Evolutionary conservation across 2,888 invertebrate species (phyloP), one percentile per base, ranked within the genome.

Genomic region (Harmothoe impar): DNA sequence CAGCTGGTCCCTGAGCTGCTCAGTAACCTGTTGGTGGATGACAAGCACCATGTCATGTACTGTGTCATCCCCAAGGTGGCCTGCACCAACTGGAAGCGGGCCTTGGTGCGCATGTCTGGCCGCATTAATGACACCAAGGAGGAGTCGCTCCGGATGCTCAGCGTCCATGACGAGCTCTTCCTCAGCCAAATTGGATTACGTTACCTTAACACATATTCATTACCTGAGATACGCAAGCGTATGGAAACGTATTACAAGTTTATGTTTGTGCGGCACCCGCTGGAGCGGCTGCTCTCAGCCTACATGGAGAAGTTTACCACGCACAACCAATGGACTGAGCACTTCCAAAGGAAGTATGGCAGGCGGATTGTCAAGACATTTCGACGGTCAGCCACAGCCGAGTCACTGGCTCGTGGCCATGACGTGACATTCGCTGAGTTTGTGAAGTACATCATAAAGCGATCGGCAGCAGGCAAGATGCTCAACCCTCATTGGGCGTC

Each of bases 21-120:
- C 94, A 97, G 97, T 94, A 98, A 98, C 94, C 97, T 98, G 95
- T 96, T 98, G 92, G 97, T 98, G 31, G 98, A 98, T 95, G 97
- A 98, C 94, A 97, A 97, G 91, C 98, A 98, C 94, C 97, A 97
- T 95, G 96, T 98, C 25, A 96, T 99, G n/a, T 98, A 98, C 95
- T 99, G 98, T 95, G 98, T 98, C 96, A 98, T 98, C 92, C 98
- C 99, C 91, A 99, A 99, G 97, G 95, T 95, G 89, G 98, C 98
- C 89, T 98, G 98, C 95, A 98, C 98, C 20, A 98, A 98, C 96
- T 98, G 98, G 98, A 98, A 98, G 95, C 52, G 90, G n/a, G 78
- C 77, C 20, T 33, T 90, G 29, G 90, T 84, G 62, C 78, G 54
- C 52, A 78, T 81, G 78, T 81, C 81, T 29, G 77, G 54, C 0